Conservation (phyloP, 2,797 vertebrate genomes). For the Florisuga fusca region DNA sequence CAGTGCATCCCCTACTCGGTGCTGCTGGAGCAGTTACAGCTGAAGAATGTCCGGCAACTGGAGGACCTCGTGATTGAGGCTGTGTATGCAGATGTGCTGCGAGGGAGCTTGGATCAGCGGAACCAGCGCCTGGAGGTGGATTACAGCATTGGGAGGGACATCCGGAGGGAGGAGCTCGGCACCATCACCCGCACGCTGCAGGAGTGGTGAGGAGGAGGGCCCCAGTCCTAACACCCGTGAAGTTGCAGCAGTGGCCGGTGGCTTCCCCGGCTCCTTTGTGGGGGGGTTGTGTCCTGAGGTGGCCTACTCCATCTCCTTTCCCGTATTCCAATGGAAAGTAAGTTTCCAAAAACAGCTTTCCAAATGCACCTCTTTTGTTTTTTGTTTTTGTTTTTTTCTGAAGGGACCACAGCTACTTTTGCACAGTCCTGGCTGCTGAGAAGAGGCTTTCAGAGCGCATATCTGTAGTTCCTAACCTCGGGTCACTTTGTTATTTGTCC, state of each 20-base stretch:
- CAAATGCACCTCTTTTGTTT: neutral
- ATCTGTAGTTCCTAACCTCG: neutral
- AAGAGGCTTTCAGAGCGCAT: neutral
- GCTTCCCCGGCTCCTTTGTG: neutral
- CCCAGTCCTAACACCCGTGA: neutral
- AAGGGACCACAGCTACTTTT: neutral
- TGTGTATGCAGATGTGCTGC: constrained; percentile 80
- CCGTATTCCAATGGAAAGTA: fast-evolving
- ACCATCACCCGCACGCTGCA: constrained; percentile 82
- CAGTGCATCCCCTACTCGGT: constrained; percentile 84
- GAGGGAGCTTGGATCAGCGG: constrained; percentile 82
- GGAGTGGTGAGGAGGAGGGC: constrained; percentile 79
- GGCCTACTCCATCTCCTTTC: fast-evolving
- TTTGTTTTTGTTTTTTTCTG: neutral
- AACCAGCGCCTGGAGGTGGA: constrained; percentile 83
- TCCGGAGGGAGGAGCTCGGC: constrained; percentile 81
- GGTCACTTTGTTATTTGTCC: neutral
- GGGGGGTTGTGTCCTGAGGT: neutral
- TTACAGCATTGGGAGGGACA: constrained; percentile 83
- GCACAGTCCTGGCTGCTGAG: neutral
- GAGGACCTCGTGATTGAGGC: constrained; percentile 84
- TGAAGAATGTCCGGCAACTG: constrained; percentile 81
- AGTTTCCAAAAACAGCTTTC: neutral
- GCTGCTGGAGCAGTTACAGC: constrained; percentile 79
- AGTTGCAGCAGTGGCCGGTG: neutral